A percentile compares a stretch with the other conserved stretches of the same genome.
Evolutionary conservation across 2,797 vertebrate genomes (phyloP).

Genomic region (Semaprochilodus insignis): DNA sequence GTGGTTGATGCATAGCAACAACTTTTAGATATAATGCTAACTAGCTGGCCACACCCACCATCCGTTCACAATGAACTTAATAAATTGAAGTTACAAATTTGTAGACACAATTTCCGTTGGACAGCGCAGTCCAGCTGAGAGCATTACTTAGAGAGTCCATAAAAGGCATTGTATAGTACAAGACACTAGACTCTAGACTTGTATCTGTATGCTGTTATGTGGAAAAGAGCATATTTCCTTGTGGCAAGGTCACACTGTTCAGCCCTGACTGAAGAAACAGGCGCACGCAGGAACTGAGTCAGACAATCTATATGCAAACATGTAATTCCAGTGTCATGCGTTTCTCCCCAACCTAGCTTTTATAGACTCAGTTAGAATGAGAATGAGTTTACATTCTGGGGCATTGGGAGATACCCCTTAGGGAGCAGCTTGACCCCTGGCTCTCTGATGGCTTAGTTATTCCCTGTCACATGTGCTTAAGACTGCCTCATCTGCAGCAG

Average conservation of each 20-base stretch:
- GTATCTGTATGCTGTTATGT: background rate
- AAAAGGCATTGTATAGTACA: background rate
- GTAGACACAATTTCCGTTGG: too few species aligned
- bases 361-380: too few species aligned
- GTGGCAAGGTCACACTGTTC: constrained; percentile 5
- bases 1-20: too few species aligned
- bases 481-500: constrained; percentile 4
- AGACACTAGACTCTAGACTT: background rate
- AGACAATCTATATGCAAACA: background rate
- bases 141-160: background rate
- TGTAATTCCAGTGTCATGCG: constrained; percentile 12
- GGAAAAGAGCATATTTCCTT: constrained; percentile 5
- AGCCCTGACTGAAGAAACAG: constrained; percentile 5
- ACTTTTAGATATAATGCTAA: too few species aligned
- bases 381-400: background rate
- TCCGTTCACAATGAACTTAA: too few species aligned
- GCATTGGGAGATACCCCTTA: background rate
- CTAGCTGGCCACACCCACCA: too few species aligned
- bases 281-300: background rate
- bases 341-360: background rate
- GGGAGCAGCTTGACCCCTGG: constrained; percentile 1
- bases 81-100: too few species aligned
- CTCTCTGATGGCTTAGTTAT: background rate
- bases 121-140: too few species aligned
- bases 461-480: constrained; percentile 8